phyloP scores from a whole-genome alignment of 1,140 invertebrate species.

The Dendrolimus punctatus region DNA sequence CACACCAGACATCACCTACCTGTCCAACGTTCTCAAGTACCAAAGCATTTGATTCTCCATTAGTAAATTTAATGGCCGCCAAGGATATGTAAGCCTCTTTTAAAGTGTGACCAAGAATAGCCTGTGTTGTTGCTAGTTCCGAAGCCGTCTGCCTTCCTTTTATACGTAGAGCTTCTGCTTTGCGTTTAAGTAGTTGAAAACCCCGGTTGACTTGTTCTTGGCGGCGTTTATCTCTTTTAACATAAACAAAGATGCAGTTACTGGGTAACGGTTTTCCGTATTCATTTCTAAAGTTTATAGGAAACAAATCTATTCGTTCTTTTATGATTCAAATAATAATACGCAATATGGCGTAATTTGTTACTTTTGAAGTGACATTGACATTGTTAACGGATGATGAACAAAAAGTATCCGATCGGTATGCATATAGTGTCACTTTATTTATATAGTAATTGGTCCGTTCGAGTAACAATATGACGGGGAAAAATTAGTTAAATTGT shows the following conservation, averaged over 20 bases:
- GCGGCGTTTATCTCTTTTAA: slow-evolving; percentile 81
- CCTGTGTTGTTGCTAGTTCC: slow-evolving; percentile 92
- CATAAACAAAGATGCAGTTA: slow-evolving; percentile 58
- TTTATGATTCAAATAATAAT: not conserved
- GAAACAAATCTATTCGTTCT: not conserved
- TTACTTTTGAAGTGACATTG: no score
- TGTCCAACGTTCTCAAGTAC: slow-evolving; percentile 98
- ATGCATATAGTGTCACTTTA: no score
- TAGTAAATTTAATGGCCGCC: slow-evolving; percentile 98
- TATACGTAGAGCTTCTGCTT: slow-evolving; percentile 98
- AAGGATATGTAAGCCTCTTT: slow-evolving; percentile 98
- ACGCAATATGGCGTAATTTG: no score
- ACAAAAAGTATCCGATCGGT: no score
- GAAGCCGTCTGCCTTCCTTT: slow-evolving; percentile 89
- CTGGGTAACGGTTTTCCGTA: slow-evolving; percentile 51
- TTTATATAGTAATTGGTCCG: no score
- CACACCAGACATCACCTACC: slow-evolving; percentile 24
- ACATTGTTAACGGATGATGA: no score
- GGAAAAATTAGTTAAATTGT: no score
- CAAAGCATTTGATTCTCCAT: slow-evolving; percentile 98
- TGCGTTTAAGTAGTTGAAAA: slow-evolving; percentile 98
- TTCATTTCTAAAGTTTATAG: slow-evolving; percentile 32
- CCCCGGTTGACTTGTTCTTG: slow-evolving; percentile 98
- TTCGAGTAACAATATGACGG: no score
- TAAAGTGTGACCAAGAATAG: slow-evolving; percentile 98